Percentiles rank a stretch among this genome's conserved stretches.
These are phyloP conservation scores for Calliopsis andreniformis DNA, from an alignment of 1,140 invertebrate genomes.

Conservation along the genomic window DNA sequence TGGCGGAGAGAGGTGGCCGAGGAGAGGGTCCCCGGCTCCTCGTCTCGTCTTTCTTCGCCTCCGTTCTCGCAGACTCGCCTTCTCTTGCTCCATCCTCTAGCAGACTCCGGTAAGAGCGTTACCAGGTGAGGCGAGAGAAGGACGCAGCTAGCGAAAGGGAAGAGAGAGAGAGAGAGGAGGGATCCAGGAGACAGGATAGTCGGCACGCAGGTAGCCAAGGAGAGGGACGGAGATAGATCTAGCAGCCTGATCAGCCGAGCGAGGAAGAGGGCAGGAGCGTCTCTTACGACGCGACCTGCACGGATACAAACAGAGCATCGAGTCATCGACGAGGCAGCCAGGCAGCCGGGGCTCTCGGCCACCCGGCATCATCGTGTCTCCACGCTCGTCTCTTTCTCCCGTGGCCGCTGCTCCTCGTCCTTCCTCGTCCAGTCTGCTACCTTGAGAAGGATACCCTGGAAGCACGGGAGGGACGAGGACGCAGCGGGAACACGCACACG, in stretches of 20 bases:
- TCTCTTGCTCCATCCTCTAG: background rate
- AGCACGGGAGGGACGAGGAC: conserved; percentile 36
- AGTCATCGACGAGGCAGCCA: conserved; percentile 68
- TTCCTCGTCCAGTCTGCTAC: conserved; percentile 31
- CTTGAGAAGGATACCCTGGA: conserved; percentile 43
- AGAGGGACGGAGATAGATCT: conserved; percentile 46
- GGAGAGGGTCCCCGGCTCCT: conserved; percentile 6
- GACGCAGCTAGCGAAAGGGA: background rate
- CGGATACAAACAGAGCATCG: conserved; percentile 73
- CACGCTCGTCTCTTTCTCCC: conserved; percentile 42
- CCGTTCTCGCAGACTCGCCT: too few species aligned
- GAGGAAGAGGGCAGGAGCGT: conserved; percentile 22
- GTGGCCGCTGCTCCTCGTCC: background rate
- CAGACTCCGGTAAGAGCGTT: conserved; percentile 20
- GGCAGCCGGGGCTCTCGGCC: conserved; percentile 57
- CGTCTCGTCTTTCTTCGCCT: conserved; percentile 2
- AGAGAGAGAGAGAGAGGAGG: background rate
- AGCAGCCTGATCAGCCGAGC: background rate
- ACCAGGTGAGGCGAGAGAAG: conserved; percentile 26
- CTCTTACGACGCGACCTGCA: conserved; percentile 48
- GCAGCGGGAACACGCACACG: conserved; percentile 24
- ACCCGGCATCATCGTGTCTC: conserved; percentile 72
- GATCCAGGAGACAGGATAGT: conserved; percentile 49
- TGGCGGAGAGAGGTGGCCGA: conserved; percentile 20
- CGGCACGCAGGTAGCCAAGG: conserved; percentile 72